phyloP scores from a whole-genome alignment of 2,888 invertebrate genomes.

The Temnothorax rugatulus region DNA sequence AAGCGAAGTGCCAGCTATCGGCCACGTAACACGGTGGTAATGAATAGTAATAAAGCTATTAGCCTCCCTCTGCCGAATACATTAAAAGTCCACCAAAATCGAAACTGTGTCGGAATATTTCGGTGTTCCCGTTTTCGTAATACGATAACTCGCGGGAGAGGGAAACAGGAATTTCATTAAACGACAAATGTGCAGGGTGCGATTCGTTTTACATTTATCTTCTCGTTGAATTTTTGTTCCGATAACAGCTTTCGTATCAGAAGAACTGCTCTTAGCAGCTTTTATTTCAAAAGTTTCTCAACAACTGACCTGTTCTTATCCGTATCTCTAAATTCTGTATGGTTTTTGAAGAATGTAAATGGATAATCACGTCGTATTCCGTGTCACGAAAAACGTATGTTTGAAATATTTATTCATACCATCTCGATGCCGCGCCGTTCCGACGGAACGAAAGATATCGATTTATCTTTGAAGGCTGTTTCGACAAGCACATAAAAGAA shows the following conservation, averaged over 20 bases:
- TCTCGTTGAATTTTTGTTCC: neutral
- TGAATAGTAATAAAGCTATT: conserved; percentile 19
- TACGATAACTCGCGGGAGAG: neutral
- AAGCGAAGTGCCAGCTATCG: neutral
- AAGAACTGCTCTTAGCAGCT: neutral
- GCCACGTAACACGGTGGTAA: neutral
- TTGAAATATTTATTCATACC: neutral
- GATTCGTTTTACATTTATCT: neutral
- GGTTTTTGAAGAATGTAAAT: neutral
- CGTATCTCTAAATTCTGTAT: neutral
- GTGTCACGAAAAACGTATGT: neutral
- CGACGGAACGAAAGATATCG: conserved; percentile 9
- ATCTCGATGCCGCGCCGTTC: neutral
- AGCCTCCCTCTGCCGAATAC: neutral
- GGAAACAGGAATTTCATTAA: neutral
- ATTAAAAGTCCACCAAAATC: neutral
- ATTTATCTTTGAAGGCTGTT: conserved; percentile 34
- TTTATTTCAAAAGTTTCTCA: neutral
- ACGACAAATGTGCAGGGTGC: neutral
- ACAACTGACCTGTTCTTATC: neutral
- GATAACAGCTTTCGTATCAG: neutral
- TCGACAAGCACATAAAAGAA: conserved; percentile 14
- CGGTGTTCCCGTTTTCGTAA: neutral
- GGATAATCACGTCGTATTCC: neutral
- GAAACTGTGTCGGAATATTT: neutral